phyloP scores from a whole-genome alignment of 1,140 invertebrate species.

The Apis florea region DNA sequence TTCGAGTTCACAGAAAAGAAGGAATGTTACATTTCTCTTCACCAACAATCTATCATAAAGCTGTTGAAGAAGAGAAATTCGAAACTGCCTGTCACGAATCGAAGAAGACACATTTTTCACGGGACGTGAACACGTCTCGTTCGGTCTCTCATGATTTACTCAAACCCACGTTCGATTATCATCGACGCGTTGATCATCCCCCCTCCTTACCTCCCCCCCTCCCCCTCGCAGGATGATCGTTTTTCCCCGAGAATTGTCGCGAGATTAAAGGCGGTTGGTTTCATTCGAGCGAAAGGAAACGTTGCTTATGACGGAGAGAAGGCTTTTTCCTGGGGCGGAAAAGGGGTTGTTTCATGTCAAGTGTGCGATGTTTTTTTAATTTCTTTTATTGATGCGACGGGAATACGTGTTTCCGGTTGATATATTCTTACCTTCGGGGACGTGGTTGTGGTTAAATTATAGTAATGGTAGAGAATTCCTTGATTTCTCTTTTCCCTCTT shows the following conservation, averaged over 20 bases:
- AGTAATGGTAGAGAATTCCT: background rate
- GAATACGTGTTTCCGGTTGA: background rate
- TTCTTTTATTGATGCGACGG: background rate
- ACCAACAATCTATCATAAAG: background rate
- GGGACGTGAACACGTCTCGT: background rate
- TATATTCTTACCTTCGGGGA: background rate
- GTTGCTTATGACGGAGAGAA: conserved; percentile 6
- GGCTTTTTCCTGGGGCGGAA: background rate
- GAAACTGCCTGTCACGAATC: conserved; percentile 36
- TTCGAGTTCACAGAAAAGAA: too few relatives aligned
- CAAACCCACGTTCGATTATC: conserved; percentile 25
- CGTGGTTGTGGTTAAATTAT: too few relatives aligned
- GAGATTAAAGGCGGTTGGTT: conserved; percentile 30
- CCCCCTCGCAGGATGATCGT: conserved; percentile 2
- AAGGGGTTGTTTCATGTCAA: conserved; percentile 1
- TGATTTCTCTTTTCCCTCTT: background rate
- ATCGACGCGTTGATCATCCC: background rate
- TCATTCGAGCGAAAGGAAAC: background rate
- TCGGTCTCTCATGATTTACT: background rate
- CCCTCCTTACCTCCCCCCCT: too few relatives aligned
- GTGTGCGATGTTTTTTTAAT: conserved; percentile 6
- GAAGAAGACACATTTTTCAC: conserved; percentile 42
- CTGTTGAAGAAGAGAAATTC: conserved; percentile 8
- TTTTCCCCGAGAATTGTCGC: conserved; percentile 18
- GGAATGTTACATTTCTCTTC: too few relatives aligned